phyloP scores from a whole-genome alignment of 1,140 invertebrate genomes.

The Cydia strobilella region DNA sequence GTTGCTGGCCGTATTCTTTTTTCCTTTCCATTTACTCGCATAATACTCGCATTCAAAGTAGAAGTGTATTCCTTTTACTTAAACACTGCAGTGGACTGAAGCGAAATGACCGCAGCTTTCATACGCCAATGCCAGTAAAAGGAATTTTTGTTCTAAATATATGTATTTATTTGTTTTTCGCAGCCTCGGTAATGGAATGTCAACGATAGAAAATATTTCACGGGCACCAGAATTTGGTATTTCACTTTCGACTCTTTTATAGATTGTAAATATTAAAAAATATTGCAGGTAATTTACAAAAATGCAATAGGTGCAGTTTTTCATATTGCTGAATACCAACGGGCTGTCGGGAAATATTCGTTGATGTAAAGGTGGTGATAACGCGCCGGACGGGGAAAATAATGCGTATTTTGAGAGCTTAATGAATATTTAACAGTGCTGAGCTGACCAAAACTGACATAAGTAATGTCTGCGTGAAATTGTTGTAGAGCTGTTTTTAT shows the following conservation, averaged over 20 bases:
- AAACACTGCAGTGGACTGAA: constrained; percentile 27
- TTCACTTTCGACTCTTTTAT: constrained; percentile 26
- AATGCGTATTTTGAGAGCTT: constrained; percentile 41
- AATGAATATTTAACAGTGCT: constrained; percentile 32
- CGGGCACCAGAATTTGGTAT: constrained; percentile 7
- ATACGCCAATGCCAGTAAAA: constrained; percentile 22
- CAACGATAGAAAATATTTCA: constrained; percentile 30
- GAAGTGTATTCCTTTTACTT: constrained; percentile 33
- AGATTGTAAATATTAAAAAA: constrained; percentile 27
- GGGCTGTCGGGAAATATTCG: constrained; percentile 47
- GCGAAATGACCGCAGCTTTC: constrained; percentile 29
- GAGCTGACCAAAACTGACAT: constrained; percentile 32
- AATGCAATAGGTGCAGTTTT: constrained; percentile 39
- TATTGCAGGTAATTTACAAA: constrained; percentile 14
- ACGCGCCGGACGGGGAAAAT: constrained; percentile 48
- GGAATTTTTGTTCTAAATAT: constrained; percentile 19
- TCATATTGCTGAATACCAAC: constrained; percentile 46
- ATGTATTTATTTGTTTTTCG: constrained; percentile 30
- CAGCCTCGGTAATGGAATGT: constrained; percentile 9
- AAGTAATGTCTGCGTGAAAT: constrained; percentile 30
- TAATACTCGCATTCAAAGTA: constrained; percentile 31
- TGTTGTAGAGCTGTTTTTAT: constrained; percentile 28
- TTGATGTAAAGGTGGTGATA: constrained; percentile 53
- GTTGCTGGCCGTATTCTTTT: constrained; percentile 27
- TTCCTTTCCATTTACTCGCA: constrained; percentile 31